Evolutionary conservation across 2,113 vertebrate genomes (phyloP), one percentile per base, ranked within the genome.

Genomic region (Strix uralensis): DNA sequence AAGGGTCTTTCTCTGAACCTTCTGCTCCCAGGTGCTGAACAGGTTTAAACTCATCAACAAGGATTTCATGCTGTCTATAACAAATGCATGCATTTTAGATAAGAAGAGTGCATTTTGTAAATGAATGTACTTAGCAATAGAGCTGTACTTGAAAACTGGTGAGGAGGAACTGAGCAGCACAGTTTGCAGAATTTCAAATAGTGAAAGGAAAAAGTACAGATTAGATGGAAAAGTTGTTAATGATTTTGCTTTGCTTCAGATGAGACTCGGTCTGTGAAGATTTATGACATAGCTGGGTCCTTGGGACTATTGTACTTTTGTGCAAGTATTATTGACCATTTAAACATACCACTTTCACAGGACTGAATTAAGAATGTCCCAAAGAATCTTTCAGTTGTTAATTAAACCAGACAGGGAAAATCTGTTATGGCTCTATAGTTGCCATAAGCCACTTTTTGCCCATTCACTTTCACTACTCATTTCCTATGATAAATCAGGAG

Each of bases 211-310:
- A 54, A 91, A 77, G 81, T 62, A 29, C 4, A 44, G 38, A 72
- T 44, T 52, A 47, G n/a, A 10, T 46, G 10, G 70, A 69, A 72
- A 72, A 57, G 5, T 5, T 84, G 13, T 34, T 59, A 52, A 69
- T 26, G 25, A 19, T 38, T 66, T 81, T 81, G 34, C 4, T 78
- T 81, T 74, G 36, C 11, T 85, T 15, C 19, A n/a, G 30, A 9
- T 54, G 27, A 66, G 21, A 54, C 14, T 49, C 15, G 3, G 3
- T 57, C 17, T 65, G 7, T 55, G 42, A 86, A 65, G 22, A 59
- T 72, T 59, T 44, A 23, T 0, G 2, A 21, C 3, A 1, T 10
- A 11, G 20, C n/a, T 47, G 7, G 21, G n/a, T 59, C 32, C 21
- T n/a, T 69, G 44, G 40, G n/a, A 17, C 27, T 69, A 14, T 4